Evolutionary conservation across 2,113 vertebrate species (phyloP).

Genomic region (Otocyon megalotis): DNA sequence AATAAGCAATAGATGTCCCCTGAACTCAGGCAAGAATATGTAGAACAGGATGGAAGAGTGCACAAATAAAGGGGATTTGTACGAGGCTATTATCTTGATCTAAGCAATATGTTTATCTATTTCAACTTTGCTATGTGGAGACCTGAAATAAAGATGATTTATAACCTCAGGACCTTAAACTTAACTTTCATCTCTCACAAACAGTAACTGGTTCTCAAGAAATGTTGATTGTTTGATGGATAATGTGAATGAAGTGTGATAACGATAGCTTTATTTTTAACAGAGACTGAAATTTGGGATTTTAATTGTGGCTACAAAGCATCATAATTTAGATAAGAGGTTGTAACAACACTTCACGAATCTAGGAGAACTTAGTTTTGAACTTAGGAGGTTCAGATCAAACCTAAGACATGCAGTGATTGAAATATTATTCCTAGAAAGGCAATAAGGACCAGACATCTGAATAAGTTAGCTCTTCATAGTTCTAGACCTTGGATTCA

Average conservation of each 20-base stretch:
- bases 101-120: neutral
- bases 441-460: neutral
- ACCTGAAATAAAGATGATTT: neutral
- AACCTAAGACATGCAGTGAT: neutral
- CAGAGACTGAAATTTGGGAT: neutral
- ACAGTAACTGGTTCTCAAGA: neutral
- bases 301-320: neutral
- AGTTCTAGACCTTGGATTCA: neutral
- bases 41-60: neutral
- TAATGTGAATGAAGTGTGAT: neutral
- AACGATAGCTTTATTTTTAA: neutral
- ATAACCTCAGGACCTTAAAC: neutral
- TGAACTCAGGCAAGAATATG: neutral
- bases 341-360: neutral
- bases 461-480: constrained; percentile 21
- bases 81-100: neutral
- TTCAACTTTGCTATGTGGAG: neutral
- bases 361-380: neutral
- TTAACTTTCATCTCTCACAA: neutral
- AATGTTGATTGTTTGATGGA: neutral
- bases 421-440: neutral
- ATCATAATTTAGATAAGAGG: neutral
- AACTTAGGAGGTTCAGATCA: neutral
- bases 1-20: neutral
- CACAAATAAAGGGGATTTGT: neutral